A percentile compares a stretch with the other conserved stretches of the same genome.
phyloP scores from a whole-genome alignment of 2,797 vertebrate genomes.

The Sebastes variabilis region DNA sequence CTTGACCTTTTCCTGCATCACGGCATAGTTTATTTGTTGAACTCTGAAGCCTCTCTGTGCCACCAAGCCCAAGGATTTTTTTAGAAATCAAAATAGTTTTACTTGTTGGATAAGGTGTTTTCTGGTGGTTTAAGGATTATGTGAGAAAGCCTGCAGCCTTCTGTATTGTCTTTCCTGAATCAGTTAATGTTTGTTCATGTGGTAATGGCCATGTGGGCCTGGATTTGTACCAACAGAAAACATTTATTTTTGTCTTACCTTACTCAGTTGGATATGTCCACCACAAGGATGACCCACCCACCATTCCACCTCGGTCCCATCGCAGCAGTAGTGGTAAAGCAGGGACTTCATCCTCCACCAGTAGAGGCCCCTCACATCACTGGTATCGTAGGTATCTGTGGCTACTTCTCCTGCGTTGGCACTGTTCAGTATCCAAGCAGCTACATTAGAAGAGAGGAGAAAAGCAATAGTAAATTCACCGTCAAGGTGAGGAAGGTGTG shows the following conservation, averaged over 20 bases:
- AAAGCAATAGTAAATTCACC: neutral
- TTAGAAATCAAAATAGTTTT: neutral
- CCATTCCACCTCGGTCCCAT: neutral
- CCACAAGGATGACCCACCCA: neutral
- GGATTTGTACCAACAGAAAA: neutral
- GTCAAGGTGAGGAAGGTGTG: neutral
- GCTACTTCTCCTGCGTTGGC: too few species aligned
- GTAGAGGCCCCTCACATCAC: neutral
- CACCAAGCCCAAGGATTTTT: neutral
- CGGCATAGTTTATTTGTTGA: neutral
- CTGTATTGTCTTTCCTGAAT: neutral
- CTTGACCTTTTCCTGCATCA: conserved; percentile 14
- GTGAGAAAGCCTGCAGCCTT: neutral
- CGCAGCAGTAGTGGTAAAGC: neutral
- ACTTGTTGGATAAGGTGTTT: neutral
- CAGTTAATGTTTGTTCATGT: neutral
- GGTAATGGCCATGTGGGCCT: neutral
- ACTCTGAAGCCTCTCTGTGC: neutral
- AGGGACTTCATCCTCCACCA: neutral
- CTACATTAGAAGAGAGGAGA: neutral
- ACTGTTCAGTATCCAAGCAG: neutral
- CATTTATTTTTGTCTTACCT: neutral
- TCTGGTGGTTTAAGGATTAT: neutral
- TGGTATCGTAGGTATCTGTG: neutral
- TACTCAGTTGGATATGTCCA: neutral